A percentile compares a stretch with the other conserved stretches of the same genome.
phyloP scores from a whole-genome alignment of 2,113 vertebrate genomes.

The Callipepla squamata region DNA sequence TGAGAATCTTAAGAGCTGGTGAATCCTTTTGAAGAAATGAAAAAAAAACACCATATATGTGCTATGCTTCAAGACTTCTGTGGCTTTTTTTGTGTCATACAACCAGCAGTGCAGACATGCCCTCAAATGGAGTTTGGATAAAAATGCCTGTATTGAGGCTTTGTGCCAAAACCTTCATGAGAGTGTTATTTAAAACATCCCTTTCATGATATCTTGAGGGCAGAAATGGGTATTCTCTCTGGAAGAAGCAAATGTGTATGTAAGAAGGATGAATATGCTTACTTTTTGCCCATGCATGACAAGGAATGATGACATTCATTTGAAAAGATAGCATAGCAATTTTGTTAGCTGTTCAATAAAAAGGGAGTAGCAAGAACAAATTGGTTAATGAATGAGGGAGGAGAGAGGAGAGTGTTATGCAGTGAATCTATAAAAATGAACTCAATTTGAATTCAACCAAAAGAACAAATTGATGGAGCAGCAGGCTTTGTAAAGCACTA shows the following conservation, averaged over 20 bases:
- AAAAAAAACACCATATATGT: not conserved
- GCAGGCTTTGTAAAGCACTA: constrained; percentile 59
- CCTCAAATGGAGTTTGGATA: not conserved
- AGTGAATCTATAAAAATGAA: constrained; percentile 65
- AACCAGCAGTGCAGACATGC: not conserved
- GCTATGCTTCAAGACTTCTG: not conserved
- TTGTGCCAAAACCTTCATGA: not conserved
- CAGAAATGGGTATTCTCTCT: not conserved
- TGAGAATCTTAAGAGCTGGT: not conserved
- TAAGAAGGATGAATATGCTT: not conserved
- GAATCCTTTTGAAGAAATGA: not conserved
- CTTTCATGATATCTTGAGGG: not conserved
- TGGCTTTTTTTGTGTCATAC: not conserved
- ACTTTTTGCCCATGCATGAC: constrained; percentile 27
- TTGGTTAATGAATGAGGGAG: constrained; percentile 69
- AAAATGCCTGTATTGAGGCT: not conserved
- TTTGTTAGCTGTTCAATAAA: constrained; percentile 32
- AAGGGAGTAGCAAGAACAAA: constrained; percentile 57
- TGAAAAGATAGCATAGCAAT: constrained; percentile 6
- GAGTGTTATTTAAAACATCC: not conserved
- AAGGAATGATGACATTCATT: constrained; percentile 56
- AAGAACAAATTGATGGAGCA: constrained; percentile 64
- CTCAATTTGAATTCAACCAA: constrained; percentile 61
- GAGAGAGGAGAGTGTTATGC: constrained; percentile 45
- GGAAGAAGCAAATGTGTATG: not conserved